A percentile compares a stretch with the other conserved stretches of the same genome.
Evolutionary conservation across 1,140 invertebrate species (phyloP).

Genomic region (Drosophila watanabei): DNA sequence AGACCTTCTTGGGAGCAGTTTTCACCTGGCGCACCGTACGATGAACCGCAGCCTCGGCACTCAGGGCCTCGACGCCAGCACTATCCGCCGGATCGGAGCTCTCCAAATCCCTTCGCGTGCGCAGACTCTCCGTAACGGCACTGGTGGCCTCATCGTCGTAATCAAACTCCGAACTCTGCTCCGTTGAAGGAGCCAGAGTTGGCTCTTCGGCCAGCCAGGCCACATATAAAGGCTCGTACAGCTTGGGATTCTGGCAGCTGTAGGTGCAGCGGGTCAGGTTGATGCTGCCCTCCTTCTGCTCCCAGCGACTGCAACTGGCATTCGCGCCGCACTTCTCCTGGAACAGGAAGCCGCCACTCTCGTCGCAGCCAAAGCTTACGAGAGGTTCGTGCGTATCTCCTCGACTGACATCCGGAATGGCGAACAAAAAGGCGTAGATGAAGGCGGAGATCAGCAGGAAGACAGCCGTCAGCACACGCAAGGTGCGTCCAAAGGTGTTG

Average conservation of each 20-base stretch:
- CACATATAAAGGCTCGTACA: slow-evolving; percentile 75
- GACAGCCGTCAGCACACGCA: slow-evolving; percentile 90
- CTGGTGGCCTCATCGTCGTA: slow-evolving; percentile 78
- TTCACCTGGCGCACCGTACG: slow-evolving; percentile 17
- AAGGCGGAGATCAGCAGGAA: slow-evolving; percentile 89
- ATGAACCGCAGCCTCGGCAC: slow-evolving; percentile 45
- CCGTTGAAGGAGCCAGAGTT: slow-evolving; percentile 64
- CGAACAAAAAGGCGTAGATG: slow-evolving; percentile 89
- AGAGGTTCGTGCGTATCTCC: slow-evolving; percentile 87
- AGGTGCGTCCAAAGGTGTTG: slow-evolving; percentile 70
- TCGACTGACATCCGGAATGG: slow-evolving; percentile 88
- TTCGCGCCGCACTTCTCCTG: slow-evolving; percentile 89
- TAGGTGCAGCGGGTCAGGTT: slow-evolving; percentile 87
- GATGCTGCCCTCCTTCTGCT: slow-evolving; percentile 87
- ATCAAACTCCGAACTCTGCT: slow-evolving; percentile 78
- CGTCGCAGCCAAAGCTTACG: slow-evolving; percentile 90
- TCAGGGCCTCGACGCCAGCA: slow-evolving; percentile 63
- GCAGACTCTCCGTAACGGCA: slow-evolving; percentile 67
- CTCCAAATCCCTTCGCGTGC: slow-evolving; percentile 35
- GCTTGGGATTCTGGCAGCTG: slow-evolving; percentile 86
- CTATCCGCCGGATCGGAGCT: slow-evolving; percentile 46
- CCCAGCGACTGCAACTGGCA: slow-evolving; percentile 89
- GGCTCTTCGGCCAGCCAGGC: slow-evolving; percentile 70
- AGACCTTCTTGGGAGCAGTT: slow-evolving; percentile 50
- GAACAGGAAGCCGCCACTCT: slow-evolving; percentile 88